phyloP scores from a whole-genome alignment of 2,797 vertebrate genomes.

The Enteromius fasciolatus region DNA sequence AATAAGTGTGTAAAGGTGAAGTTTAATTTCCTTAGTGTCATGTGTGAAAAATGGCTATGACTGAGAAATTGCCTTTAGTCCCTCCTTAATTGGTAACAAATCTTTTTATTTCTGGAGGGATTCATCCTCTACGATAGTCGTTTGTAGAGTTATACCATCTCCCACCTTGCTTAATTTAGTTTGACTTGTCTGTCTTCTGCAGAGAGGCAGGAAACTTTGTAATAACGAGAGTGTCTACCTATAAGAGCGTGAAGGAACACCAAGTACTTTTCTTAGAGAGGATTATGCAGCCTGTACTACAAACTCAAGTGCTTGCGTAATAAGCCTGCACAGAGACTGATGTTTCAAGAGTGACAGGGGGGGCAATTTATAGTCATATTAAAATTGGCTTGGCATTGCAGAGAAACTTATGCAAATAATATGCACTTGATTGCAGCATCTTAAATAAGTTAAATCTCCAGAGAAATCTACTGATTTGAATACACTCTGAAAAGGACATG shows the following conservation, averaged over 20 bases:
- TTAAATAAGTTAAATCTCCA: not conserved
- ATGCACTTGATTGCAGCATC: not conserved
- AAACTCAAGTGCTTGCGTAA: constrained; percentile 40
- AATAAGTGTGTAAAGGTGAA: not conserved
- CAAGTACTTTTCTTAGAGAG: constrained; percentile 11
- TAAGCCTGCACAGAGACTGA: constrained; percentile 4
- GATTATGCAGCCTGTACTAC: constrained; percentile 6
- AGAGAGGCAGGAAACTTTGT: not conserved
- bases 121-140: not conserved
- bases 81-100: not conserved
- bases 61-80: constrained; percentile 6
- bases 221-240: not conserved
- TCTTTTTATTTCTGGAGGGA: constrained; percentile 2
- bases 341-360: not conserved
- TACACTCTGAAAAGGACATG: not conserved
- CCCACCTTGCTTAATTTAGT: not conserved
- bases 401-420: not conserved
- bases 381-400: not conserved
- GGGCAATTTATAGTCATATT: not conserved
- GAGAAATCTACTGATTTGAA: not conserved
- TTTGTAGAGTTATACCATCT: not conserved
- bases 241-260: constrained; percentile 17
- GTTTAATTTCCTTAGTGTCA: not conserved
- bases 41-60: not conserved
- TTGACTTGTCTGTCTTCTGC: constrained; percentile 1